Evolutionary conservation across 92 coral and sea anemone genomes (phyloP).

Genomic region (Palythoa grandis): DNA sequence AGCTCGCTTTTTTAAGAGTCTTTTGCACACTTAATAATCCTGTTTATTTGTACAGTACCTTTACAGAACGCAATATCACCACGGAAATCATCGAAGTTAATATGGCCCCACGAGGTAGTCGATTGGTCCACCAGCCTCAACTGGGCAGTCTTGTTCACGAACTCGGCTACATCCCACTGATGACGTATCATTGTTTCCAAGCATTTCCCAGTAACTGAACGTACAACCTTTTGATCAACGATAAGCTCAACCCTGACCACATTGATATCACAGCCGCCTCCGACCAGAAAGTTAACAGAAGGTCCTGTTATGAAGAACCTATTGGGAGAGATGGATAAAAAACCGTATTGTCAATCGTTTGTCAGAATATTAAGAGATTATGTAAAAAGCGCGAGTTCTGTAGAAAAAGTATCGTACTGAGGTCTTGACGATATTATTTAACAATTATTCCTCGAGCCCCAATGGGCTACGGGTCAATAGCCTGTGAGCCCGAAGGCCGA

Average conservation of each 20-base stretch:
- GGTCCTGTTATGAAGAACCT: slow-evolving; percentile 40
- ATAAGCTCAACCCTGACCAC: slow-evolving; percentile 57
- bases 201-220: slow-evolving; percentile 57
- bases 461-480: too few relatives aligned
- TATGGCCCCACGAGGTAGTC: slow-evolving; percentile 64
- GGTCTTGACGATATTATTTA: too few relatives aligned
- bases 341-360: background rate
- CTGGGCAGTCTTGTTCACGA: slow-evolving; percentile 51
- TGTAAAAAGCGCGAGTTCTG: background rate
- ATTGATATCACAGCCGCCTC: slow-evolving; percentile 65
- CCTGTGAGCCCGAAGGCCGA: too few relatives aligned
- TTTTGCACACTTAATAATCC: too few relatives aligned
- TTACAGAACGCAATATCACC: slow-evolving; percentile 56
- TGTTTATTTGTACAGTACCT: background rate
- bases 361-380: background rate
- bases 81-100: slow-evolving; percentile 66
- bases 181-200: slow-evolving; percentile 54
- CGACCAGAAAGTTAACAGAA: slow-evolving; percentile 56
- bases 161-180: slow-evolving; percentile 52
- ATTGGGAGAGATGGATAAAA: background rate
- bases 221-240: slow-evolving; percentile 49
- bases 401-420: too few relatives aligned
- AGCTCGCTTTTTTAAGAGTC: too few relatives aligned
- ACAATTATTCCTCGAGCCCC: too few relatives aligned
- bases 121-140: slow-evolving; percentile 56